Evolutionary conservation across 2,797 vertebrate species (phyloP).

Genomic region (Ispidina picta): DNA sequence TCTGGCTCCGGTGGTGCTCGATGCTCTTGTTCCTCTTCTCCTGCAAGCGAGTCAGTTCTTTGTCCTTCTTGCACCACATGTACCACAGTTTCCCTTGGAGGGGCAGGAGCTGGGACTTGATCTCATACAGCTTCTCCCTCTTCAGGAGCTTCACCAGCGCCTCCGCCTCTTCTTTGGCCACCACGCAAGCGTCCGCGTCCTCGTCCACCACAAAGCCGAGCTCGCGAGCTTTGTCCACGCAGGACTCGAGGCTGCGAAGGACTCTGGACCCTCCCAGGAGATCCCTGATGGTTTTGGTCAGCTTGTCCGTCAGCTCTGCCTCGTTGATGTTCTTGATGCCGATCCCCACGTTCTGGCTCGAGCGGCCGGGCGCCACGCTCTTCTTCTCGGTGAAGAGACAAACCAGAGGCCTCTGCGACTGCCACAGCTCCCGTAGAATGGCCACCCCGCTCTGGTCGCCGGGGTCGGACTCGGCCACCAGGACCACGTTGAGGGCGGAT

Average conservation of each 20-base stretch:
- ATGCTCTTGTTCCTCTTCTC: slow-evolving; percentile 69
- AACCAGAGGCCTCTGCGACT: slow-evolving; percentile 65
- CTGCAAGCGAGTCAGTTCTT: slow-evolving; percentile 74
- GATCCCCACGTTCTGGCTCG: slow-evolving; percentile 48
- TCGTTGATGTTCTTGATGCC: slow-evolving; percentile 73
- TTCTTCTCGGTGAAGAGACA: slow-evolving; percentile 67
- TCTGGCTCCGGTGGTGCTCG: slow-evolving; percentile 74
- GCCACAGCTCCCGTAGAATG: slow-evolving; percentile 33
- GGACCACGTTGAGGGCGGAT: slow-evolving; percentile 72
- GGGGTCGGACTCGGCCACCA: slow-evolving; percentile 43
- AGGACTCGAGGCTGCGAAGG: slow-evolving; percentile 42
- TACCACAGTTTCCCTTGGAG: slow-evolving; percentile 82
- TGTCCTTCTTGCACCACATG: slow-evolving; percentile 78
- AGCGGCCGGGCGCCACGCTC: fast-evolving
- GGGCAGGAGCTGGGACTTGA: slow-evolving; percentile 76
- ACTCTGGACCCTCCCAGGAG: slow-evolving; percentile 15
- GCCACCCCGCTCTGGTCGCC: not conserved
- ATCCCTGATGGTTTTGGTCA: slow-evolving; percentile 42
- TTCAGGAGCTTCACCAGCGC: slow-evolving; percentile 22
- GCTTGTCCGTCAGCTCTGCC: slow-evolving; percentile 59
- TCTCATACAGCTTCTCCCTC: slow-evolving; percentile 10
- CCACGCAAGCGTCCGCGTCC: slow-evolving; percentile 43
- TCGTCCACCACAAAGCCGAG: slow-evolving; percentile 73
- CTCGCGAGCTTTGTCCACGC: not conserved
- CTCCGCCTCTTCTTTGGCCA: slow-evolving; percentile 66